These are phyloP conservation scores for Macaca mulatta DNA, from an alignment of 2,113 vertebrate species.

Conservation along the genomic window DNA sequence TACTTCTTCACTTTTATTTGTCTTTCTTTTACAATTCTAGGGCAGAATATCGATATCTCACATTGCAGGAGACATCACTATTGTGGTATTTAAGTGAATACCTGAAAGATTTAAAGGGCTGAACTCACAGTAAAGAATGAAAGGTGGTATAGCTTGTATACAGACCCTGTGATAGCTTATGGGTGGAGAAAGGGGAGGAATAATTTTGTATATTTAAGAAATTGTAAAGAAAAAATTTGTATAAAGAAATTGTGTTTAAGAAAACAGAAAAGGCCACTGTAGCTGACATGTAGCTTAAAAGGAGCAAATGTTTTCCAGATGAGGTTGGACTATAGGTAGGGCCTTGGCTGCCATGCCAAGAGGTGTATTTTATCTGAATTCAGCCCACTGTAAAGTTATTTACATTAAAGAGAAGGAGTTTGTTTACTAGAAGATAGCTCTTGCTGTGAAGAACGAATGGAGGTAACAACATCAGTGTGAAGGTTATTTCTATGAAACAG, in stretches of 20 bases:
- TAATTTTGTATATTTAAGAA: neutral
- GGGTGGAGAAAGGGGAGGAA: neutral
- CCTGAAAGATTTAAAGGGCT: neutral
- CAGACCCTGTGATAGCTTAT: neutral
- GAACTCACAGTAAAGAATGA: neutral
- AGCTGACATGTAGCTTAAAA: neutral
- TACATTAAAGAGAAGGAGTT: neutral
- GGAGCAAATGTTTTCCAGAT: neutral
- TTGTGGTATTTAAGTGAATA: neutral
- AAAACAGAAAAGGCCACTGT: neutral
- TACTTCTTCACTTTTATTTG: slow-evolving; percentile 7
- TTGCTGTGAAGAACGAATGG: neutral
- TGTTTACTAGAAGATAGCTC: neutral
- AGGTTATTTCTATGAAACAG: neutral
- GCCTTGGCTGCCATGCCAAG: neutral
- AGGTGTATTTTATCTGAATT: neutral
- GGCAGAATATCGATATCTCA: neutral
- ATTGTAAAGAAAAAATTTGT: neutral
- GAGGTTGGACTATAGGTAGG: neutral
- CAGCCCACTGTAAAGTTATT: neutral
- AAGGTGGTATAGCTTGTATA: neutral
- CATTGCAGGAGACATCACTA: neutral
- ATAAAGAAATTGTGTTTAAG: neutral
- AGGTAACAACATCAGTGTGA: neutral
- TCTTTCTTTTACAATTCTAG: neutral